These are phyloP conservation scores for Phrynocephalus forsythii DNA, from an alignment of 2,797 vertebrate genomes.

Conservation along the genomic window DNA sequence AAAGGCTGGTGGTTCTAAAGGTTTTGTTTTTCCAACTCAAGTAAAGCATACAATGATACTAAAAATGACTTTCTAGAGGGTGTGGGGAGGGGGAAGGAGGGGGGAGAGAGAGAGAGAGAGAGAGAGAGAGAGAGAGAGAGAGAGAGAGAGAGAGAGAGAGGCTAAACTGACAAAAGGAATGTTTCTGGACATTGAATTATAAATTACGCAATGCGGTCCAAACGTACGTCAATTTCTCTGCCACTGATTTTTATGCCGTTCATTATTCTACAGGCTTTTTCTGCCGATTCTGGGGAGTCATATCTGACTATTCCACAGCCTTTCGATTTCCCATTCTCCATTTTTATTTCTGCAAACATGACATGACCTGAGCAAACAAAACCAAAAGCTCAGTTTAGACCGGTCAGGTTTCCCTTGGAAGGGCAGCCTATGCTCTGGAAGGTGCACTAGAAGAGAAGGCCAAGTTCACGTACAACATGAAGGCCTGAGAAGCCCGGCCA, in stretches of 20 bases:
- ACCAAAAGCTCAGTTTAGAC: conserved; percentile 66
- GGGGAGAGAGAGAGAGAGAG: conserved; percentile 66
- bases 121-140: conserved; percentile 79
- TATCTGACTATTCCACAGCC: conserved; percentile 97
- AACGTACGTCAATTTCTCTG: conserved; percentile 96
- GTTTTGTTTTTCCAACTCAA: conserved; percentile 80
- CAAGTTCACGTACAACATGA: not conserved
- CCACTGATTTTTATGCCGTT: conserved; percentile 98
- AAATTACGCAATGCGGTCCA: conserved; percentile 94
- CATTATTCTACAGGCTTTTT: conserved; percentile 97
- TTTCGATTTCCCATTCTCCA: conserved; percentile 98
- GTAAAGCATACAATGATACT: conserved; percentile 82
- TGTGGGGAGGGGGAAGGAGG: not conserved
- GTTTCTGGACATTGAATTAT: conserved; percentile 74
- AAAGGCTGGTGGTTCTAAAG: conserved; percentile 85
- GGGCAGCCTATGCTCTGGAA: no score
- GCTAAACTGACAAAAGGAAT: conserved; percentile 84
- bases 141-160: conserved; percentile 83
- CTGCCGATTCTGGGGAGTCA: conserved; percentile 93
- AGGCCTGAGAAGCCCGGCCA: not conserved
- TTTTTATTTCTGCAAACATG: conserved; percentile 99
- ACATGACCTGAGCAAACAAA: conserved; percentile 89
- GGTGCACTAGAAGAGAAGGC: no score
- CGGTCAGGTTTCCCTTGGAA: not conserved
- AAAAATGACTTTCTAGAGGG: conserved; percentile 88